Percentiles rank a stretch among this genome's conserved stretches.
Evolutionary conservation across 2,888 invertebrate genomes (phyloP).

Genomic region (Rhyacophila evoluta): DNA sequence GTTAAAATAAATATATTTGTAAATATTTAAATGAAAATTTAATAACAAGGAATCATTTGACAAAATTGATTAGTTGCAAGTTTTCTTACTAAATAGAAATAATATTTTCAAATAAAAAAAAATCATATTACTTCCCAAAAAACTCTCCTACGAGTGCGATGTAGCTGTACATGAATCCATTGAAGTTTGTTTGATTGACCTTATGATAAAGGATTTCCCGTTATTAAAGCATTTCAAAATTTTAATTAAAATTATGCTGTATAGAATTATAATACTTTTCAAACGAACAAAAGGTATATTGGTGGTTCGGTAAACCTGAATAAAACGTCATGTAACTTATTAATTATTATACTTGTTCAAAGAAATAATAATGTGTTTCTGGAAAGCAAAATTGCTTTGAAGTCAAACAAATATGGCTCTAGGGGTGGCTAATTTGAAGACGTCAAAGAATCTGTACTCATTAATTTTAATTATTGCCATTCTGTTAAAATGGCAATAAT

Average conservation of each 20-base stretch:
- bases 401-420: background rate
- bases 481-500: too few species aligned
- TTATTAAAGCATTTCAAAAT: background rate
- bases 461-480: background rate
- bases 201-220: background rate
- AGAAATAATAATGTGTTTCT: background rate
- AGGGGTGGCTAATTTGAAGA: background rate
- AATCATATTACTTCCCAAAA: too few species aligned
- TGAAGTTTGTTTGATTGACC: background rate
- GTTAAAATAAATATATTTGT: too few species aligned
- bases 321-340: background rate
- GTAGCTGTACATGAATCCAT: too few species aligned
- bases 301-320: background rate
- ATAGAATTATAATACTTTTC: background rate
- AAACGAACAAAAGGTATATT: background rate
- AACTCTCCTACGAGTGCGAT: too few species aligned
- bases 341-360: background rate
- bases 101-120: too few species aligned
- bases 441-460: background rate
- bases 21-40: too few species aligned
- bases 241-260: background rate
- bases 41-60: too few species aligned
- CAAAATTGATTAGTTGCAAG: too few species aligned
- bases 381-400: background rate
- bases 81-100: too few species aligned